Evolutionary conservation across 2,113 vertebrate genomes (phyloP).

Genomic region (Grallaria varia): DNA sequence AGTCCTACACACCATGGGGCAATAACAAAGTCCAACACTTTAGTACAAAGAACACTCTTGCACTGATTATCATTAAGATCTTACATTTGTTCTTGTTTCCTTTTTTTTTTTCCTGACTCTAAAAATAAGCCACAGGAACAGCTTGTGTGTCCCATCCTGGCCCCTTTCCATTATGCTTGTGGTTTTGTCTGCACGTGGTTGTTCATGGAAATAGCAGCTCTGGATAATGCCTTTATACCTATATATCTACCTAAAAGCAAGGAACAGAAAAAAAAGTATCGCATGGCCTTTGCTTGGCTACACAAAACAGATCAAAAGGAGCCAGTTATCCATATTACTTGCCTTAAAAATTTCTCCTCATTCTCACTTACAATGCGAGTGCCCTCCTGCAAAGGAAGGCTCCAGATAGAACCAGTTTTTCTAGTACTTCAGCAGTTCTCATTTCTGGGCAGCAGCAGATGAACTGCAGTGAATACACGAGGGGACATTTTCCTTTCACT

Average conservation of each 20-base stretch:
- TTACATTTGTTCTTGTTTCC: not conserved
- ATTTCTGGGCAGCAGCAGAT: not conserved
- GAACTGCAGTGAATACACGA: not conserved
- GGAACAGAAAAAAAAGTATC: not conserved
- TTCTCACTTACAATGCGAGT: not conserved
- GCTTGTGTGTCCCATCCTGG: not conserved
- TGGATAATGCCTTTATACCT: not conserved
- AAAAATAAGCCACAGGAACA: not conserved
- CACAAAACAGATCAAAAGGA: not conserved
- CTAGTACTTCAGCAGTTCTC: not conserved
- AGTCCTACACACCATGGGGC: fast-evolving
- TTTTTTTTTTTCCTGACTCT: not conserved
- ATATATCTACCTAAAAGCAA: not conserved
- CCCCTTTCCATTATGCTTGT: not conserved
- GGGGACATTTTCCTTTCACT: not conserved
- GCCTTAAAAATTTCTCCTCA: not conserved
- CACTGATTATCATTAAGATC: not conserved
- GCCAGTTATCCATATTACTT: not conserved
- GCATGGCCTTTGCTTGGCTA: not conserved
- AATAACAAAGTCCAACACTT: not conserved
- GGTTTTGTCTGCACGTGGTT: not conserved
- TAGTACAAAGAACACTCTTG: not conserved
- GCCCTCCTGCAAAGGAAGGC: not conserved
- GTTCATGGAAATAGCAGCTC: not conserved
- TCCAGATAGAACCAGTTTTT: not conserved